These are phyloP conservation scores for Chalcosyrphus nemorum DNA, from an alignment of 2,888 invertebrate genomes.

Conservation along the genomic window DNA sequence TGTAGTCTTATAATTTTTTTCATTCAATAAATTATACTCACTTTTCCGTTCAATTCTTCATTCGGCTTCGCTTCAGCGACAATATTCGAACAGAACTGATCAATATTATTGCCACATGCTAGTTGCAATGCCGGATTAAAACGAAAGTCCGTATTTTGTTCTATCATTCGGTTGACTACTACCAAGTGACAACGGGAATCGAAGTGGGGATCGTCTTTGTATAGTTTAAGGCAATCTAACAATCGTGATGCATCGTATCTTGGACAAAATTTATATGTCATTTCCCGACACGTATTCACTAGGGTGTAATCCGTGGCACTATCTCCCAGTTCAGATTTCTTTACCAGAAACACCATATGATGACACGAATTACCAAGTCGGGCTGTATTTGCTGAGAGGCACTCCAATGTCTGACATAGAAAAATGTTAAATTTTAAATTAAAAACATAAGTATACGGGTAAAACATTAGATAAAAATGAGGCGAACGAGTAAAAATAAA, in stretches of 20 bases:
- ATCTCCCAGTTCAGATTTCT: constrained; percentile 92
- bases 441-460: no score
- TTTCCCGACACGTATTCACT: constrained; percentile 91
- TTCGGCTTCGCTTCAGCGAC: constrained; percentile 84
- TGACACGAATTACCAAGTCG: constrained; percentile 88
- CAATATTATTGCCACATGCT: constrained; percentile 92
- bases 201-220: constrained; percentile 90
- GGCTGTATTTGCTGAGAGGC: constrained; percentile 86
- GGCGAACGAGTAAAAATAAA: constrained; percentile 1
- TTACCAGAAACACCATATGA: constrained; percentile 91
- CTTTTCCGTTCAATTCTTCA: constrained; percentile 91
- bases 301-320: constrained; percentile 94
- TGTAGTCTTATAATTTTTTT: no score
- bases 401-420: constrained; percentile 89
- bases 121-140: constrained; percentile 92
- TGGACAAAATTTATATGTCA: constrained; percentile 93
- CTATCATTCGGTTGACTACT: constrained; percentile 93
- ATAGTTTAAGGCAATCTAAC: constrained; percentile 90
- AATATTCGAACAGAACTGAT: constrained; percentile 86
- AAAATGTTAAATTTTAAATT: no score
- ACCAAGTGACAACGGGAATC: constrained; percentile 92
- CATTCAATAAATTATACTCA: constrained; percentile 74
- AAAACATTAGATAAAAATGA: constrained; percentile 41
- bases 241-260: constrained; percentile 87
- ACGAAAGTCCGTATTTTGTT: constrained; percentile 94